Base-by-base conservation (phyloP, 2,113 vertebrate species). In the Fregetta grallaria region DNA sequence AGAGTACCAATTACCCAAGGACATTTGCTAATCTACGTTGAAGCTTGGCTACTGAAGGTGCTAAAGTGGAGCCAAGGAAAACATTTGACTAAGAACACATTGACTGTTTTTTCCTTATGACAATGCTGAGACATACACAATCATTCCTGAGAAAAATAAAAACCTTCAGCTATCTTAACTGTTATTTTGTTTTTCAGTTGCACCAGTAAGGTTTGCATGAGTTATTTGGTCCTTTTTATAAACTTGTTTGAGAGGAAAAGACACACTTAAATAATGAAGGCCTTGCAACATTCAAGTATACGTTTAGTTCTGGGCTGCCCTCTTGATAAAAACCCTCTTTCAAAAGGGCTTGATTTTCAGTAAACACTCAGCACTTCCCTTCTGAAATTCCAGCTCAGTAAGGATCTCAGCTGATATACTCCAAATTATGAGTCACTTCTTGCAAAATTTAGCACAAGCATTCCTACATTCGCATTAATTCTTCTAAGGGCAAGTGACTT, bases 321-420 rank as follows among this genome's bases (percentile, higher is more conserved):
- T 23, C 32, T 68, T 66, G 49, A 32, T 77, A 77, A 95, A 68
- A 86, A 18, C 0, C 10, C 50, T 68, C 50, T 90, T 87, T 87
- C 55, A 47, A 87, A 94, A 87, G 36, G 27, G 29, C 8, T 65
- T 87, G 90, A 96, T 95, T 95, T 90, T 89, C 87, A 94, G 65
- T n/a, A 91, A 94, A 81, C 40, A 77, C 42, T 95, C 59, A 80
- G 77, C 45, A 70, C 15, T 59, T 81, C 44, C 47, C 68, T 84
- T 70, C 73, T 73, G 76, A 10, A 87, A 75, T 81, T 85, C 34
- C 42, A 93, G 84, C 67, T 95, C 87, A 34, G 30, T 66, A 85
- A 83, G 72, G 76, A 70, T 36, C 87, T 93, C 80, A 94, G 84
- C 80, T 94, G 83, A 72, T 70, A 50, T 27, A 40, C 73, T 91